These are phyloP conservation scores for Heteromyza rotundicornis DNA, from an alignment of 2,888 invertebrate species.

Conservation along the genomic window DNA sequence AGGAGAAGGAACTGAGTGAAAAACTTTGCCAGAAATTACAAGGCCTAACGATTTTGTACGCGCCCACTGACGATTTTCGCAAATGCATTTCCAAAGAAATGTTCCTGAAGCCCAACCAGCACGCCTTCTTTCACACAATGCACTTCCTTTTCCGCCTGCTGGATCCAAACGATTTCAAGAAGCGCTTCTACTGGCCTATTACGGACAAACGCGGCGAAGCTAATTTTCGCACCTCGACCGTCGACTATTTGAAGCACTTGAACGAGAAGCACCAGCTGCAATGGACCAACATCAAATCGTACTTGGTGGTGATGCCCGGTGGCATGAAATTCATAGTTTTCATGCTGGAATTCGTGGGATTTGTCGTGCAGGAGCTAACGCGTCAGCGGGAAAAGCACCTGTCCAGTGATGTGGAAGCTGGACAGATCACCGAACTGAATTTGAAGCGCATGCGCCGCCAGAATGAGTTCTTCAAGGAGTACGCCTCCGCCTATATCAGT, in stretches of 20 bases:
- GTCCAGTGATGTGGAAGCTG: constrained; percentile 22
- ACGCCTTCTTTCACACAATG: constrained; percentile 59
- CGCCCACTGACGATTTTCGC: constrained; percentile 50
- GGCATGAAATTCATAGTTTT: constrained; percentile 60
- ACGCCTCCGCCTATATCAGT: constrained; percentile 48
- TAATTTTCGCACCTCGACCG: constrained; percentile 54
- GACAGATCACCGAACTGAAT: constrained; percentile 30
- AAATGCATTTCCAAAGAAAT: constrained; percentile 53
- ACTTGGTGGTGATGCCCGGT: constrained; percentile 60
- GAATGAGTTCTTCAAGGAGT: constrained; percentile 47
- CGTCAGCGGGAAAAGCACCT: constrained; percentile 50
- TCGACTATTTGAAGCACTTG: constrained; percentile 56
- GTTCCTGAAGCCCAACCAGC: constrained; percentile 60
- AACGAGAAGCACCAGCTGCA: constrained; percentile 58
- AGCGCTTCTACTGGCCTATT: constrained; percentile 62
- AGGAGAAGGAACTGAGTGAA: constrained; percentile 56
- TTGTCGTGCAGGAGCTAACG: constrained; percentile 52
- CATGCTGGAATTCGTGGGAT: constrained; percentile 51
- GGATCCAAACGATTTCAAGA: constrained; percentile 58
- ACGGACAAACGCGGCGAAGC: constrained; percentile 57
- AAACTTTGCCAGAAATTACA: constrained; percentile 48
- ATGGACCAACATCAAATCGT: constrained; percentile 56
- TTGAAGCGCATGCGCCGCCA: constrained; percentile 41
- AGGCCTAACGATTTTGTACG: constrained; percentile 46
- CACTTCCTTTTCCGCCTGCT: constrained; percentile 56